Evolutionary conservation across 2,888 invertebrate species (phyloP), one percentile per base, ranked within the genome.

Genomic region (Scaptomyza polygonia): DNA sequence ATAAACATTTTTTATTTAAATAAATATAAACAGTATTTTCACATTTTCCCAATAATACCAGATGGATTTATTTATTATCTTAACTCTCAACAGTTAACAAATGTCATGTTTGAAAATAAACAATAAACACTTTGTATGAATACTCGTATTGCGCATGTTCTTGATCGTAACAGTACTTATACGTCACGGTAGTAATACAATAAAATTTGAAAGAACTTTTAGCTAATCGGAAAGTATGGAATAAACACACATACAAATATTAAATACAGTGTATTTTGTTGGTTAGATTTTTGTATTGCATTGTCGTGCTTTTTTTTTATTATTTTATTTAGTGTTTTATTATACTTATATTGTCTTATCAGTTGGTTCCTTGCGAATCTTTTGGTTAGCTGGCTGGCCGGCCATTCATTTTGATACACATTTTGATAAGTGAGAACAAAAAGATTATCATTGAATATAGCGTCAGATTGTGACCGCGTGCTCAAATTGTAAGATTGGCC

Each of bases 401-500:
- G 51, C 55, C 53, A 65, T 71, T 67, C 49, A 56, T 57, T 9
- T 48, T 45, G n/a, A 14, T 34, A 14, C 14, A 52, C 36, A 32
- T 34, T 45, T 53, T 64, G 57, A 67, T 67, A 67, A 67, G 59
- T 32, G 48, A 18, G 44, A 63, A 49, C 47, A 36, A 45, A 43
- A 18, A 27, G 67, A 49, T 67, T 67, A 66, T 66, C 59, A 40
- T 9, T 58, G 32, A 27, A 52, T 44, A 58, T 34, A 32, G 36
- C 58, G 64, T 43, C 53, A 67, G 36, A 67, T 58, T 44, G 58
- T 40, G 34, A n/a, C 21, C 14, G 36, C 49, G 49, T 36, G 14
- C 25, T 21, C 49, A 36, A 48, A 21, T 21, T 39, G 39, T 39
- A 9, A 32, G 18, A 21, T 49, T 34, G 21, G 32, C n/a, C 16